Evolutionary conservation across 1,140 invertebrate genomes (phyloP).

Genomic region (Drosophila bocqueti): DNA sequence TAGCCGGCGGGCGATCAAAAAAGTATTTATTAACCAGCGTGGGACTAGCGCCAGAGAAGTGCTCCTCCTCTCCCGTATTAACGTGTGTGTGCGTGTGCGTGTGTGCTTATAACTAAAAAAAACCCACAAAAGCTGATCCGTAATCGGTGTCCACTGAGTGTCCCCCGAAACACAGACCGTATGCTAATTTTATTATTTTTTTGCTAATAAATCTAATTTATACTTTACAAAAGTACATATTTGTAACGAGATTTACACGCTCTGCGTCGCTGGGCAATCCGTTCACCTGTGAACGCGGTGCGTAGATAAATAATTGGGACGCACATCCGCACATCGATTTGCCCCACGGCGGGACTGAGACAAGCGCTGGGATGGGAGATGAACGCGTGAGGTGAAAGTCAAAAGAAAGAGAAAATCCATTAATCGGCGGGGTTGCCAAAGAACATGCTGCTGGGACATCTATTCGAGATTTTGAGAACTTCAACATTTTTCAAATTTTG

Average conservation of each 20-base stretch:
- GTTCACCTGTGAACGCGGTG: background rate
- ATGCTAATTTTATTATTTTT: conserved; percentile 40
- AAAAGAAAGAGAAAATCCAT: no score
- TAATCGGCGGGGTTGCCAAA: no score
- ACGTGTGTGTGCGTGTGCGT: conserved; percentile 6
- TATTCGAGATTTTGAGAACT: no score
- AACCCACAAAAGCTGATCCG: conserved; percentile 17
- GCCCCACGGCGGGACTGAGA: no score
- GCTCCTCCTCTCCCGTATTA: conserved; percentile 30
- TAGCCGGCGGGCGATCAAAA: conserved; percentile 36
- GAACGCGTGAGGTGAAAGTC: no score
- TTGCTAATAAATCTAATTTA: conserved; percentile 52
- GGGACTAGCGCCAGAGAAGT: conserved; percentile 5
- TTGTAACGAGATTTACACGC: conserved; percentile 13
- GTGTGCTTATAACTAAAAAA: conserved; percentile 31
- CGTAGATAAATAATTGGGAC: background rate
- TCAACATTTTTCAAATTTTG: no score
- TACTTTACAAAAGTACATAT: conserved; percentile 46
- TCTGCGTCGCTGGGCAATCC: background rate
- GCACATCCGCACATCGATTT: no score
- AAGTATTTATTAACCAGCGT: conserved; percentile 33
- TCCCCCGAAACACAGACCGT: conserved; percentile 15
- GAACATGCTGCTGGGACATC: no score
- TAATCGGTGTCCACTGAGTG: conserved; percentile 42
- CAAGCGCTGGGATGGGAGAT: no score